Base-by-base conservation (phyloP, 2,113 vertebrate species). In the Calypte anna region DNA sequence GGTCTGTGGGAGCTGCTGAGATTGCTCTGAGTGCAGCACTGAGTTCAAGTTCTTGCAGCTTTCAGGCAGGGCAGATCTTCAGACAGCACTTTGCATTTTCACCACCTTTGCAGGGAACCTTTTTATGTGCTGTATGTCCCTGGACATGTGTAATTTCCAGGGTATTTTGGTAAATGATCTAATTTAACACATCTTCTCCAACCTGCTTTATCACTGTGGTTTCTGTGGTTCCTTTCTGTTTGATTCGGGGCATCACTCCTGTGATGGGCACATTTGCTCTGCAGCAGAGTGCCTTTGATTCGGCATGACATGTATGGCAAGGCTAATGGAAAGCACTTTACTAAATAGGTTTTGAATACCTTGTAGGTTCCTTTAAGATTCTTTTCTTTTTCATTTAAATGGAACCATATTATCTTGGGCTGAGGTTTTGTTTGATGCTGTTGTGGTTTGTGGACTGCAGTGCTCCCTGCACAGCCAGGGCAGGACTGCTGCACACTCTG, bases 1-100 rank as follows among this genome's bases (percentile, higher is more conserved):
- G 21, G 7, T 61, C 18, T 2, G 36, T 5, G 3, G 14, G n/a
- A 63, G 72, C 73, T 75, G 36, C 73, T 0, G 4, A 53, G 11
- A 58, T 31, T 7, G 13, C 63, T 74, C 46, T 0, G 0, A 36
- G 53, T 3, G 20, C 2, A 2, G 24, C 79, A 24, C 30, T 0
- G 0, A 50, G 21, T 10, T 3, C 27, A 5, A 16, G 36, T 63
- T 51, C 43, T 33, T 70, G 67, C 7, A 57, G 36, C 58, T 66
- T 62, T 50, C 50, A 36, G 76, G 55, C 48, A 46, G 51, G 57
- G 54, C 22, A 66, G 13, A 72, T 58, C 84, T 57, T 59, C 31
- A 27, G 14, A n/a, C 57, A 17, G 51, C 44, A 24, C 82, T 88
- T 40, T 66, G 46, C 50, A 1, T 66, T 92, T 81, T 36, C 18